phyloP scores from a whole-genome alignment of 2,797 vertebrate species.

The Sebastes nivosus region DNA sequence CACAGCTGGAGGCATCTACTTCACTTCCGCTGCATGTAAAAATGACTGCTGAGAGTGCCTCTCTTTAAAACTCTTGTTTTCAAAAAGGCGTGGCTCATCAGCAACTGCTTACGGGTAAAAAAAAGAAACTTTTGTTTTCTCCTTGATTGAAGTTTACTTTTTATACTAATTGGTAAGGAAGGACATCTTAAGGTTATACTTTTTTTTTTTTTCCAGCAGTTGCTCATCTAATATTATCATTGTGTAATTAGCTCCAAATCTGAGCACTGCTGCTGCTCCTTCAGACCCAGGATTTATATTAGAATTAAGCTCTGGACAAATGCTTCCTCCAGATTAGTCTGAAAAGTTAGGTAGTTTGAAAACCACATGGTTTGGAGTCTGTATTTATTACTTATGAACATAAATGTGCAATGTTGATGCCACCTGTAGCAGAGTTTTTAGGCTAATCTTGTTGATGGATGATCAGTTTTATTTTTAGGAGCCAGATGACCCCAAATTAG shows the following conservation, averaged over 20 bases:
- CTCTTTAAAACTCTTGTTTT: neutral
- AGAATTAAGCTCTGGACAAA: neutral
- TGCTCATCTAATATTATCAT: conserved; percentile 4
- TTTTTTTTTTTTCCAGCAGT: neutral
- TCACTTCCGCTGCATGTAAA: neutral
- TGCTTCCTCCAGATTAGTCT: neutral
- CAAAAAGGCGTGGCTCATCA: neutral
- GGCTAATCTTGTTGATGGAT: neutral
- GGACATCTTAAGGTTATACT: neutral
- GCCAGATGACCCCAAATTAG: neutral
- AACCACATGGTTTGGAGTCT: neutral
- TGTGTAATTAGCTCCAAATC: neutral
- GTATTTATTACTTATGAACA: neutral
- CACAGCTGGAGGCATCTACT: neutral
- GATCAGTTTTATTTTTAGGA: neutral
- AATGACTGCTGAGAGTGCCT: neutral
- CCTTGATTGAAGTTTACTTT: conserved; percentile 7
- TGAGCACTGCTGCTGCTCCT: neutral
- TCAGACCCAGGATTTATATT: neutral
- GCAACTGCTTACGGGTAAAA: neutral
- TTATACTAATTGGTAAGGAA: conserved; percentile 4
- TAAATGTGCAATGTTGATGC: neutral
- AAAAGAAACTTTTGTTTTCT: neutral
- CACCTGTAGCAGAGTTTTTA: neutral
- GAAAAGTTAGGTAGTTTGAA: neutral